Evolutionary conservation across 2,888 invertebrate genomes (phyloP), one percentile per base, ranked within the genome.

Genomic region (Amiota communis): DNA sequence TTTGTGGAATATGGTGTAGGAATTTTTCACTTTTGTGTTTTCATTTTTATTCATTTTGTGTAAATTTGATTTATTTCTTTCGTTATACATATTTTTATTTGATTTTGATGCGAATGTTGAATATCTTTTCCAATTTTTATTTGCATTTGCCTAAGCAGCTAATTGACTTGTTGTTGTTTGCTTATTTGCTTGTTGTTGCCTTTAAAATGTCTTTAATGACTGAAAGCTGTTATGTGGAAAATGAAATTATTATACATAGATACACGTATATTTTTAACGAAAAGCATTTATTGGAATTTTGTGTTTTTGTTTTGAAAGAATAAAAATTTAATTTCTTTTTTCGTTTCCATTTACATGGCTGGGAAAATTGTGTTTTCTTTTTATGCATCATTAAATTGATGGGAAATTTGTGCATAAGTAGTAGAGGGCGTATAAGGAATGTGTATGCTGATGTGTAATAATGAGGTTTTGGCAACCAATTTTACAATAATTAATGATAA

Each of bases 1-100:
- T 73, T 77, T 75, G 68, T 73, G 81, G 8, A 80, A 78, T 83
- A 75, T 78, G 72, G 36, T 75, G 71, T 71, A 74, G 75, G 23
- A 36, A 13, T 68, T 51, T 36, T 10, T 68, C 17, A 23, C 2
- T 68, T 51, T 36, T 20, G 15, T 67, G 9, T 10, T 10, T 23
- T 49, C 53, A 8, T 51, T 23, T 20, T 51, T 53, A 17, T 65
- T 65, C 63, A 65, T 65, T 65, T 65, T 20, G 48, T 65, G 49
- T 47, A 20, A 65, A 49, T 65, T 65, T 47, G 63, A 63, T 63
- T 63, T 63, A 36, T 23, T 63, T 36, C 36, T 36, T 36, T 36
- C 36, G 36, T 2, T 36, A 36, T 36, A 53, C 10, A 1, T n/a
- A 53, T 53, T n/a, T 53, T 4, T 53, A 53, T 53, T 36, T 36